Base-by-base conservation (phyloP, 2,797 vertebrate species). In the Adrianichthys oophorus region DNA sequence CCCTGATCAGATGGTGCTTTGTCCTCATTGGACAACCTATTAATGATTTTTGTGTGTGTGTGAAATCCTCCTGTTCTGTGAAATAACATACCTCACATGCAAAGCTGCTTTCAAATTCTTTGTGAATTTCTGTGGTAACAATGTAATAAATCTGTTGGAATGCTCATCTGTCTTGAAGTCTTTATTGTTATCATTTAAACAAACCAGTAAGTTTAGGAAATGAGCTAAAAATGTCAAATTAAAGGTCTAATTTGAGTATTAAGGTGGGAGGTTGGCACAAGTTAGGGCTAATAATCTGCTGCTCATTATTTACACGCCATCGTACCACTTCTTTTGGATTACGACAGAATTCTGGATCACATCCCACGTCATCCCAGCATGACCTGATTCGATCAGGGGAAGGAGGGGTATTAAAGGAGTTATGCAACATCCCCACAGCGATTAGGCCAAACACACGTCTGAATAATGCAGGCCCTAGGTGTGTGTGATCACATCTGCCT, bases 121-220 rank as follows among this genome's bases (percentile, higher is more conserved):
- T 37, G 2, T 63, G 26, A 45, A 57, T 55, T 14, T 5, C 52
- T 52, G 41, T 40, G 79, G 75, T 79, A 62, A 52, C 69, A 49
- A 29, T 74, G 43, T 70, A 89, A 88, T 90, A 90, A 89, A 90
- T 46, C 43, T 4, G 0, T 21, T 41, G 23, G 74, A 79, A 77
- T 0, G 8, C 5, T 42, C 29, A 29, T 5, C 2, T 0, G 23
- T 77, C 24, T 7, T 52, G 42, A 29, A 48, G 6, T 70, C 46
- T 71, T 72, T 73, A 18, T 65, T 47, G n/a, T 24, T 16, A 26
- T 29, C 3, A 21, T 1, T 6, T 14, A 46, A 2, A 47, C 15
- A 4, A 52, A 18, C n/a, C 1, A 16, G 16, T 2, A 17, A 14
- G 6, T 14, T 8, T 3, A 16, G 16, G 14, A 48, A 7, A 40